These are phyloP conservation scores for Melinaea menophilus DNA, from an alignment of 2,888 invertebrate genomes.

Conservation along the genomic window DNA sequence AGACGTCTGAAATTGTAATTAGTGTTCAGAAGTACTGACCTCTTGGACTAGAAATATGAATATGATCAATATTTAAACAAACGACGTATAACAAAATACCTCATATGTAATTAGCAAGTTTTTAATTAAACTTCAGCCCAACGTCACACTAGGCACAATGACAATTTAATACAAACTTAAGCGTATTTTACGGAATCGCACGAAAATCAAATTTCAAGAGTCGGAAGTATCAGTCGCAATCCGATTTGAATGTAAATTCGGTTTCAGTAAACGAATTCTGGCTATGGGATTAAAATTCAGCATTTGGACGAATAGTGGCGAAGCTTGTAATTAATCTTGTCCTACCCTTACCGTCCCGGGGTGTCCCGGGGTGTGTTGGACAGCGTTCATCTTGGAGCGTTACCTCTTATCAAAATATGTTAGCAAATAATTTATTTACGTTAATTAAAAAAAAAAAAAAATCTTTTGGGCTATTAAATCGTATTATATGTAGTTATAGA, in stretches of 20 bases:
- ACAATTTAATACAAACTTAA: neutral
- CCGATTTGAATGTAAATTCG: constrained; percentile 47
- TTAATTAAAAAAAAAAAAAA: too few relatives aligned
- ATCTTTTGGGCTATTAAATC: neutral
- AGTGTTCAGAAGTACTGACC: constrained; percentile 12
- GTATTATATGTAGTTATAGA: neutral
- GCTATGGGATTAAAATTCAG: constrained; percentile 58
- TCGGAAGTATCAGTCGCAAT: constrained; percentile 26
- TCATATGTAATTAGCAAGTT: too few relatives aligned
- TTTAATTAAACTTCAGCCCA: too few relatives aligned
- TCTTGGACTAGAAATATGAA: constrained; percentile 4
- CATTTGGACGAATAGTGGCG: constrained; percentile 42
- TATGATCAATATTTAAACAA: too few relatives aligned
- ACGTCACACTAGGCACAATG: neutral
- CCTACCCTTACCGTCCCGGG: constrained; percentile 45
- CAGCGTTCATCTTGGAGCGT: constrained; percentile 43
- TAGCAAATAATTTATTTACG: neutral
- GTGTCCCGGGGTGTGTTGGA: constrained; percentile 40
- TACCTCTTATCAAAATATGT: constrained; percentile 45
- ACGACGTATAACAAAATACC: too few relatives aligned
- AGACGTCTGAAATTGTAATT: constrained; percentile 14
- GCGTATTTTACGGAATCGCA: constrained; percentile 11
- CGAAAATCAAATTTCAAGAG: constrained; percentile 22
- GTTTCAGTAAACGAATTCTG: constrained; percentile 28
- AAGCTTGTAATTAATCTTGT: constrained; percentile 60